A percentile compares a stretch with the other conserved stretches of the same genome.
These are phyloP conservation scores for Panopea generosa DNA, from an alignment of 2,888 invertebrate genomes.

Conservation along the genomic window DNA sequence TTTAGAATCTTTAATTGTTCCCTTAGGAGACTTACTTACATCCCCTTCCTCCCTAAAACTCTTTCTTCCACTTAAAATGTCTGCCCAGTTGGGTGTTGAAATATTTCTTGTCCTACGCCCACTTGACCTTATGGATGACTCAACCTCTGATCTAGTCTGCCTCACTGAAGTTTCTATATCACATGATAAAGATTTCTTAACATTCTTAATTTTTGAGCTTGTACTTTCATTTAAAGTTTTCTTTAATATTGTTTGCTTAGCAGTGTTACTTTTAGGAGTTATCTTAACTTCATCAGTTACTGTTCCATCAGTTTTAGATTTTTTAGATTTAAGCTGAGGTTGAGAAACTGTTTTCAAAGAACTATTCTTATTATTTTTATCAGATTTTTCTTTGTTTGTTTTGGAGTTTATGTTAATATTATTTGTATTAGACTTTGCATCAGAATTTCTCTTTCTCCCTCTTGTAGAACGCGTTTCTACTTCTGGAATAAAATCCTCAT, in stretches of 20 bases:
- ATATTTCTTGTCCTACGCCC: constrained; percentile 50
- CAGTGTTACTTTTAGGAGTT: too few species aligned
- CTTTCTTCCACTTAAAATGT: constrained; percentile 48
- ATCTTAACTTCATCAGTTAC: neutral
- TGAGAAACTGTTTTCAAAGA: too few species aligned
- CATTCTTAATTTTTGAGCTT: neutral
- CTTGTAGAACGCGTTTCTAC: neutral
- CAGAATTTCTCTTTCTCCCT: too few species aligned
- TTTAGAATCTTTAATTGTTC: neutral
- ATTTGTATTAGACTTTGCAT: too few species aligned
- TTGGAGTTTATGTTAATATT: too few species aligned
- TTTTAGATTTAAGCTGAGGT: neutral
- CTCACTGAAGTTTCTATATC: neutral
- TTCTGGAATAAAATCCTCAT: constrained; percentile 7
- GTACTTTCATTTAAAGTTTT: neutral
- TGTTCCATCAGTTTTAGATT: neutral
- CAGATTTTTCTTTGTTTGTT: too few species aligned
- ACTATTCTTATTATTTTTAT: too few species aligned
- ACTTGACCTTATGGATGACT: constrained; percentile 5
- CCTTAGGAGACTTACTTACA: constrained; percentile 8
- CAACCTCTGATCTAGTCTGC: neutral
- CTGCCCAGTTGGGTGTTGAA: constrained; percentile 57
- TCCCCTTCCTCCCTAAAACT: constrained; percentile 40
- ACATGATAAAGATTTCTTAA: too few species aligned
- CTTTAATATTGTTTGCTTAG: too few species aligned